phyloP scores from a whole-genome alignment of 30 jellyfish, hydroid and myxozoan species.

The Cassiopea andromeda region DNA sequence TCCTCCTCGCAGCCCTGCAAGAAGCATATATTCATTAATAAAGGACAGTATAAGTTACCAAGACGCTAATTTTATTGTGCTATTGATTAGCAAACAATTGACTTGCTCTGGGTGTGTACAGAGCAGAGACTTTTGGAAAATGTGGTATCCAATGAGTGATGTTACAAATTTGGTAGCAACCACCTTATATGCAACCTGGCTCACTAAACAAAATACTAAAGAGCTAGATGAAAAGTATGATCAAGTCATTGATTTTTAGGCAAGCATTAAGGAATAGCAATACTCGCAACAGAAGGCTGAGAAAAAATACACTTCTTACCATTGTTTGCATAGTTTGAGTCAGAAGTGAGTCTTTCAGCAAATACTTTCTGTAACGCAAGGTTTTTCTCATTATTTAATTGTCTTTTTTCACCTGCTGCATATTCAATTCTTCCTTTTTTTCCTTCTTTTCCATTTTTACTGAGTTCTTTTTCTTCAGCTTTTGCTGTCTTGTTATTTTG shows the following conservation, averaged over 20 bases:
- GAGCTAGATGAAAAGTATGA: too few species aligned
- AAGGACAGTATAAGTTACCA: background rate
- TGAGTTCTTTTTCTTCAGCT: background rate
- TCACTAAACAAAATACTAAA: too few species aligned
- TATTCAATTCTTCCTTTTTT: background rate
- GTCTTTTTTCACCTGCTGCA: conserved; percentile 50
- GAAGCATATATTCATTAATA: background rate
- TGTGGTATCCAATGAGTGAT: too few species aligned
- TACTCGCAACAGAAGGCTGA: too few species aligned
- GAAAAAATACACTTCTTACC: conserved; percentile 23
- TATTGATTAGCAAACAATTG: too few species aligned
- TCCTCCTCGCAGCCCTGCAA: conserved; percentile 24
- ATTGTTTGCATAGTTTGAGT: conserved; percentile 67
- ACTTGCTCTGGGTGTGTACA: too few species aligned
- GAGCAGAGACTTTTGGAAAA: too few species aligned
- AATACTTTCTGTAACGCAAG: conserved; percentile 66
- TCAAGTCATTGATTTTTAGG: too few species aligned
- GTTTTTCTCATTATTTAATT: conserved; percentile 3
- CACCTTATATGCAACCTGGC: too few species aligned
- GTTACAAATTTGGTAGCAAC: too few species aligned
- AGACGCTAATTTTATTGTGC: too few species aligned
- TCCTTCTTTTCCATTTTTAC: background rate
- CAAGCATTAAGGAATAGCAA: too few species aligned
- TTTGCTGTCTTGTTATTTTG: background rate
- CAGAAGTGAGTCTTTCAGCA: conserved; percentile 82